Base-by-base conservation (phyloP, 2,113 vertebrate species). In the Marmota flaviventris region DNA sequence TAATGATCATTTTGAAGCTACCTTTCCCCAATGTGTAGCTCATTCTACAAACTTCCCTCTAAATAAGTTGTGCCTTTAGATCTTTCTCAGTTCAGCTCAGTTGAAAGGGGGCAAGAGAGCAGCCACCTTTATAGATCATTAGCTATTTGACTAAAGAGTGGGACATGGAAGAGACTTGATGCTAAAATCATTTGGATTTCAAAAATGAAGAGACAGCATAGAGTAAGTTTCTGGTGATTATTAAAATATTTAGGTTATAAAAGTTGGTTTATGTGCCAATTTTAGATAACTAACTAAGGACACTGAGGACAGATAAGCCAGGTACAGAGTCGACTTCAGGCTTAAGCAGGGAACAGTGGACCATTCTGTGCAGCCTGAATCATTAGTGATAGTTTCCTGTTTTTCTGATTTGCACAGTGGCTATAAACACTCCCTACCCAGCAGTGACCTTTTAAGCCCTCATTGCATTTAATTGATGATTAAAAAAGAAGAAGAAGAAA, bases 391-490 rank as follows among this genome's bases (percentile, higher is more conserved):
- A 72, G 70, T 96, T 97, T 98, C 96, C 93, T 95, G 56, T 63
- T 94, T 97, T 95, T 53, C 95, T 65, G 69, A 39, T n/a, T 96
- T 88, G 73, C 69, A 34, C 58, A 91, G 25, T 87, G 94, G 27
- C 91, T 83, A 22, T 78, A 96, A 98, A 96, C 83, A 95, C 25
- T 97, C 76, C 63, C 70, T 97, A 97, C 96, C 78, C 82, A 73
- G 70, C 56, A 89, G 34, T 97, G 97, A 98, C 96, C 97, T 98
- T 98, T 98, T 86, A 97, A 97, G 85, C 9, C 85, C 89, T 98
- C 90, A 95, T 96, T 98, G 97, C 87, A 95, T 98, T 97, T 97
- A 98, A 97, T 95, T 76, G 89, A 63, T 85, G 27, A 94, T 73
- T 48, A 27, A 90, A 58, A 45, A 45, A 45, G 45, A 45, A 81